Evolutionary conservation across 2,888 invertebrate species (phyloP), one percentile per base, ranked within the genome.

Genomic region (Cyrtodaria siliqua): DNA sequence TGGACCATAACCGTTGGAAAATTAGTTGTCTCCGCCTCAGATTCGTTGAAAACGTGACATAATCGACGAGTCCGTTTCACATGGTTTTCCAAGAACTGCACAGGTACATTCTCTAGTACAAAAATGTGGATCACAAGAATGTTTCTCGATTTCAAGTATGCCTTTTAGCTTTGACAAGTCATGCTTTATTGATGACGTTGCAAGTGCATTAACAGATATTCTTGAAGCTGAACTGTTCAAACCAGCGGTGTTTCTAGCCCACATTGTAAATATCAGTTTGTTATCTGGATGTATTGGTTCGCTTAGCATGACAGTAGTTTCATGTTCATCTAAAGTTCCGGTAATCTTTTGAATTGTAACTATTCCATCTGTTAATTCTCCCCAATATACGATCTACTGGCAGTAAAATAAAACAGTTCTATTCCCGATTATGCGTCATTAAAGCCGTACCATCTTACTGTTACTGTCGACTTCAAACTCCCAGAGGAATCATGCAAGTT

Each of bases 401-500:
- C 50, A 14, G 70, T 62, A 1, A 86, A 24, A 23, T 62, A 67
- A 49, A 79, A 86, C 6, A 2, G 24, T 23, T 55, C 52, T 40
- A 86, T 80, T 2, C 60, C 75, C 4, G 84, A 85, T 61, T 86
- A 81, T 1, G 64, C 56, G 24, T 86, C 84, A 8, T 53, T 20
- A 33, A 85, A 86, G 2, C 86, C 86, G 56, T 74, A 79, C 86
- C 86, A 86, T n/a, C 59, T 72, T 16, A 84, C 23, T 14, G 64
- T 42, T 12, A 82, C 40, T 23, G 47, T 53, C 16, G 69, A 42
- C n/a, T 27, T 23, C 8, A 12, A 2, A 8, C 27, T 57, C 2
- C 55, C 62, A 16, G 16, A n/a, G 9, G 44, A n/a, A 29, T 49
- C 24, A 6, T 56, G 24, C 1, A 42, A 49, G 18, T 64, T 64